Conservation (phyloP, 2,888 invertebrate species). For the Litoditis marina region DNA sequence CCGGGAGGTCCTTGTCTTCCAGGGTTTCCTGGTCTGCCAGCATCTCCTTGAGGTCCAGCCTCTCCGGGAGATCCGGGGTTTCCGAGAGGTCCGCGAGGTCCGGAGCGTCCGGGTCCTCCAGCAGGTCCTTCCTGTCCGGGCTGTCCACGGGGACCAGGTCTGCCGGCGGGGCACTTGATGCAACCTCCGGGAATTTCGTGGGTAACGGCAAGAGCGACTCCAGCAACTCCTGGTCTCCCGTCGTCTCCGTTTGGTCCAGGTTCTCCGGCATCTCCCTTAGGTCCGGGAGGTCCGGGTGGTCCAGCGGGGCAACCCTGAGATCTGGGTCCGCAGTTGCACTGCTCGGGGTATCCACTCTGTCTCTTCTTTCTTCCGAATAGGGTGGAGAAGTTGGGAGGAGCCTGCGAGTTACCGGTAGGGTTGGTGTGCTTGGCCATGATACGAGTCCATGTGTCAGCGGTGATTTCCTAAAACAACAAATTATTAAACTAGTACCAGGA, state of each 20-base stretch:
- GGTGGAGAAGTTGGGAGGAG: conserved; percentile 41
- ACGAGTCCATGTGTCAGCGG: conserved; percentile 44
- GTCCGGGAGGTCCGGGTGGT: conserved; percentile 49
- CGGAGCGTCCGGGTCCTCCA: conserved; percentile 36
- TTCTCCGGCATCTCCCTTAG: conserved; percentile 36
- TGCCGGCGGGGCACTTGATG: conserved; percentile 41
- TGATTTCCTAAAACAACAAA: conserved; percentile 34
- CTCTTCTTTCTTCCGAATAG: conserved; percentile 44
- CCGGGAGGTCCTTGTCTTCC: conserved; percentile 42
- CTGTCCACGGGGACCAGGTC: conserved; percentile 35
- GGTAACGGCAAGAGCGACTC: conserved; percentile 43
- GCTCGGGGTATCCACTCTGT: conserved; percentile 33
- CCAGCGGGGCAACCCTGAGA: conserved; percentile 48
- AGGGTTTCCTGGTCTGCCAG: conserved; percentile 31
- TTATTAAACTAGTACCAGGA: too few species aligned
- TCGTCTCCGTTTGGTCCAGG: conserved; percentile 43
- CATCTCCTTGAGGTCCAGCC: conserved; percentile 32
- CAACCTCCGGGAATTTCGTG: conserved; percentile 51
- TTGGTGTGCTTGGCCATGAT: conserved; percentile 40
- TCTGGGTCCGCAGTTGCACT: conserved; percentile 48
- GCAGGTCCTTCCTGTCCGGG: conserved; percentile 36
- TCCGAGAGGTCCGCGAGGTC: conserved; percentile 37
- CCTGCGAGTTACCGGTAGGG: conserved; percentile 32
- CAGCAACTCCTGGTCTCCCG: conserved; percentile 45
- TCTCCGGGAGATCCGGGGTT: conserved; percentile 32